phyloP scores from a whole-genome alignment of 2,113 vertebrate species.

The Leptocoma aspasia region DNA sequence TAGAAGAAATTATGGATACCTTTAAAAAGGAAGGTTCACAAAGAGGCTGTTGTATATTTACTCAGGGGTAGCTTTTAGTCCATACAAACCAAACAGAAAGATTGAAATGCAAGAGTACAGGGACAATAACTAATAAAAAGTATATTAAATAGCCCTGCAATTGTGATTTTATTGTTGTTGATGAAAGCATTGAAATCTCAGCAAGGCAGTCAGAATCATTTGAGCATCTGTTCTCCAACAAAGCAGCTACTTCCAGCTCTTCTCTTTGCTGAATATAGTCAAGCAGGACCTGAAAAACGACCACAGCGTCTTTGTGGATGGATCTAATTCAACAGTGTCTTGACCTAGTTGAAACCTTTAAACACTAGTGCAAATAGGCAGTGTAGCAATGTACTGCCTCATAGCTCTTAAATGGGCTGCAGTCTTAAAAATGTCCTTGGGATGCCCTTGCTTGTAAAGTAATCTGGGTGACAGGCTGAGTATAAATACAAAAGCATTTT shows the following conservation, averaged over 20 bases:
- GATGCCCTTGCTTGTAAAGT: not conserved
- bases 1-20: not conserved
- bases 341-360: not conserved
- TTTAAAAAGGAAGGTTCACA: not conserved
- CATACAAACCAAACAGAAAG: not conserved
- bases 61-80: not conserved
- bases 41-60: not conserved
- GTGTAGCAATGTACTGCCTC: not conserved
- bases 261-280: not conserved
- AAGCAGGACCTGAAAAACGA: not conserved
- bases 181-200: not conserved
- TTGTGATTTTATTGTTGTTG: not conserved
- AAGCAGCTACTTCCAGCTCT: not conserved
- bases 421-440: not conserved
- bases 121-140: not conserved
- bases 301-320: not conserved
- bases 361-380: not conserved
- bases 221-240: not conserved
- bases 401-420: not conserved
- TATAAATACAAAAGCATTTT: not conserved
- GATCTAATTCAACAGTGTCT: not conserved
- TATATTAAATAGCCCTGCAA: not conserved
- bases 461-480: not conserved
- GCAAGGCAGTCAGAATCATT: not conserved
- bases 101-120: not conserved